A percentile compares a stretch with the other conserved stretches of the same genome.
Evolutionary conservation across 1,140 invertebrate genomes (phyloP).

Genomic region (Hycleus cichorii): DNA sequence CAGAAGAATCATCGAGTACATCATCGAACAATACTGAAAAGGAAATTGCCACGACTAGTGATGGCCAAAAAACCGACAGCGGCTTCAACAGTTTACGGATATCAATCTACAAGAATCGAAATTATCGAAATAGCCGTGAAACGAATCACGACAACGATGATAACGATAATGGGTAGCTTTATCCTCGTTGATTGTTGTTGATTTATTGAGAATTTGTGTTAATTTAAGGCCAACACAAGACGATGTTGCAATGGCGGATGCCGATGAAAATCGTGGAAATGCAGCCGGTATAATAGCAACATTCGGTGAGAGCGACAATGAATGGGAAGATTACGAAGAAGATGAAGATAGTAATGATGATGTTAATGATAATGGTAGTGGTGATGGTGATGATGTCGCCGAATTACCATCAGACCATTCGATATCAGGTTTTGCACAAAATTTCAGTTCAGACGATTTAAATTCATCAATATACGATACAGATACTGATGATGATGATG

Average conservation of each 20-base stretch:
- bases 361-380: neutral
- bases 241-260: too few relatives aligned
- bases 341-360: neutral
- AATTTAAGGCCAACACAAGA: too few relatives aligned
- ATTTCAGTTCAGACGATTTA: slow-evolving; percentile 29
- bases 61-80: slow-evolving; percentile 10
- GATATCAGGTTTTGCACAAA: slow-evolving; percentile 27
- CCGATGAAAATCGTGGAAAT: too few relatives aligned
- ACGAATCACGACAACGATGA: neutral
- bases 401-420: slow-evolving; percentile 4
- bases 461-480: slow-evolving; percentile 34
- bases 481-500: slow-evolving; percentile 20
- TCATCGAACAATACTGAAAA: slow-evolving; percentile 26
- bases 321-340: slow-evolving; percentile 15
- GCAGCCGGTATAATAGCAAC: too few relatives aligned
- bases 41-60: slow-evolving; percentile 25
- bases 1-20: slow-evolving; percentile 22
- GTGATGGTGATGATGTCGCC: slow-evolving; percentile 6
- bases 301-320: neutral
- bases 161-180: neutral
- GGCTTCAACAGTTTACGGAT: slow-evolving; percentile 1
- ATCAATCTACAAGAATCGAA: slow-evolving; percentile 18
- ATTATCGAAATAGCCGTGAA: slow-evolving; percentile 19
- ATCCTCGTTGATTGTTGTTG: too few relatives aligned
- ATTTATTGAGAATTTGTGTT: too few relatives aligned